phyloP scores from a whole-genome alignment of 2,888 invertebrate species.

The Neocrepidodera transversa region DNA sequence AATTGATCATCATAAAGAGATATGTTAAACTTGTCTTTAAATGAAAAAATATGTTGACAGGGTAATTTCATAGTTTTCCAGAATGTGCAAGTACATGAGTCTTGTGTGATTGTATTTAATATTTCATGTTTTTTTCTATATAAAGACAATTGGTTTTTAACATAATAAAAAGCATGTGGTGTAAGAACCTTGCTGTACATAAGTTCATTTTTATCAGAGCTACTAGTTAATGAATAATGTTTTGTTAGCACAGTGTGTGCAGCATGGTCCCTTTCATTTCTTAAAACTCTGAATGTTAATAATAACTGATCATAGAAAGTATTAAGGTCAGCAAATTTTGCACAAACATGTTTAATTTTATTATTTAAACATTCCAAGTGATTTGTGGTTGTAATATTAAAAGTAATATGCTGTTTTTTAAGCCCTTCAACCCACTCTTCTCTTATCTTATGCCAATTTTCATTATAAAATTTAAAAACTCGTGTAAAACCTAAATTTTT shows the following conservation, averaged over 20 bases:
- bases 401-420: constrained; percentile 18
- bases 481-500: constrained; percentile 7
- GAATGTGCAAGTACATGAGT: background rate
- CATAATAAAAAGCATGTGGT: too few species aligned
- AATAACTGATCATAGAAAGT: background rate
- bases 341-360: constrained; percentile 28
- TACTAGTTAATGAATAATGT: too few species aligned
- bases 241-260: too few species aligned
- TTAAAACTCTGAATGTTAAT: background rate
- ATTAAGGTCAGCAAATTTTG: too few species aligned
- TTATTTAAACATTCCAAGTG: constrained; percentile 25
- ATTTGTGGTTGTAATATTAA: constrained; percentile 21
- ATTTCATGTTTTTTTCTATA: too few species aligned
- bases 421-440: constrained; percentile 20
- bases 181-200: too few species aligned
- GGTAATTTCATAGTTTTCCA: constrained; percentile 6
- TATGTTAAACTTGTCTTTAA: background rate
- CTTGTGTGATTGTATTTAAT: too few species aligned
- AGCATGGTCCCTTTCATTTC: too few species aligned
- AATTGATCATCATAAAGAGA: background rate
- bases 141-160: too few species aligned
- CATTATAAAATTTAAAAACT: constrained; percentile 16
- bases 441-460: constrained; percentile 25
- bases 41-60: background rate
- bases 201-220: too few species aligned